Evolutionary conservation across 2,888 invertebrate genomes (phyloP).

Genomic region (Heliconius sara): DNA sequence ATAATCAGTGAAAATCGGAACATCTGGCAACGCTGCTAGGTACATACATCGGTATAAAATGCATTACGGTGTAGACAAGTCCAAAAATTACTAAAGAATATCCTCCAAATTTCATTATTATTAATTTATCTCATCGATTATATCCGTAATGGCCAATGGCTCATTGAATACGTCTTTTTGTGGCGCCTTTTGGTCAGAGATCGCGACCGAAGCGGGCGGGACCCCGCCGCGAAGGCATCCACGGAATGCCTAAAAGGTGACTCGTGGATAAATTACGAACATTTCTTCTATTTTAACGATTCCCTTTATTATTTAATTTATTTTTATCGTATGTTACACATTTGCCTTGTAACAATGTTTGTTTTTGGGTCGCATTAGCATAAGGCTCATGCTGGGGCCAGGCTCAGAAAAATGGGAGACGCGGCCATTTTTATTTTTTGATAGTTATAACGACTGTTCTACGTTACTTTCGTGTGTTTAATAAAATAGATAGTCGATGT

Average conservation of each 20-base stretch:
- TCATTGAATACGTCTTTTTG: constrained; percentile 83
- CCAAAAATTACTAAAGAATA: constrained; percentile 50
- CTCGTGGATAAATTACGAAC: constrained; percentile 83
- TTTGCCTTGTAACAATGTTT: constrained; percentile 83
- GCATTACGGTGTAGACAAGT: constrained; percentile 20
- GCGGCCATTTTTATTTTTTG: constrained; percentile 72
- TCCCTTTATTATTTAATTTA: constrained; percentile 84
- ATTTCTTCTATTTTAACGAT: constrained; percentile 84
- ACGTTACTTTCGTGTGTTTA: constrained; percentile 69
- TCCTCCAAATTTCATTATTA: constrained; percentile 74
- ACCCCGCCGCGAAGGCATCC: constrained; percentile 81
- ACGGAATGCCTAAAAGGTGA: constrained; percentile 83
- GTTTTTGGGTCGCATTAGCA: constrained; percentile 83
- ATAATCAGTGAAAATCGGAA: too few species aligned
- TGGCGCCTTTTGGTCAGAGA: constrained; percentile 82
- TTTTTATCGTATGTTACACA: constrained; percentile 84
- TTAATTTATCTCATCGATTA: constrained; percentile 83
- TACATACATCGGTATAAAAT: not conserved
- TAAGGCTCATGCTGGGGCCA: constrained; percentile 80
- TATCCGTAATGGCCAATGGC: constrained; percentile 80
- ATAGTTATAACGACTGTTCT: constrained; percentile 73
- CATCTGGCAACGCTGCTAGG: too few species aligned
- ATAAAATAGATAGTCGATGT: constrained; percentile 80
- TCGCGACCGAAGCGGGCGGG: constrained; percentile 78
- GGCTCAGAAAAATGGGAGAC: constrained; percentile 64